Conservation (phyloP, 2,888 invertebrate genomes). For the Mimachlamys varia region DNA sequence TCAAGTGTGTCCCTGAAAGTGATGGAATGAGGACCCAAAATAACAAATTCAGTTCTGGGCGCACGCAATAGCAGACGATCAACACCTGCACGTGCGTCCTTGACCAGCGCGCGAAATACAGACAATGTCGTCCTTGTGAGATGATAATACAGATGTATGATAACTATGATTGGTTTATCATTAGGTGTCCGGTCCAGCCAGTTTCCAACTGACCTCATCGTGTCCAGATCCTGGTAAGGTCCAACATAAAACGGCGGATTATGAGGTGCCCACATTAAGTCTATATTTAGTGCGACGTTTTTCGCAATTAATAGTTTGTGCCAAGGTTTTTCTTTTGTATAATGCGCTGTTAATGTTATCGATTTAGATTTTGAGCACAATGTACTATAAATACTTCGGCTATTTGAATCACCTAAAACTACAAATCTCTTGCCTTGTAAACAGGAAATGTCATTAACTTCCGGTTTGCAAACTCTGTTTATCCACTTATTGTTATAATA, state of each 20-base stretch:
- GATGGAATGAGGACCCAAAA: slow-evolving; percentile 45
- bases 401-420: slow-evolving; percentile 41
- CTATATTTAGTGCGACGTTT: slow-evolving; percentile 27
- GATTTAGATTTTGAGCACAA: neutral
- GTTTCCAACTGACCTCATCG: slow-evolving; percentile 40
- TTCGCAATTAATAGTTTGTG: slow-evolving; percentile 39
- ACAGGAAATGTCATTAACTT: neutral
- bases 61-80: slow-evolving; percentile 13
- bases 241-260: slow-evolving; percentile 41
- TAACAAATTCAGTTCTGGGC: slow-evolving; percentile 7
- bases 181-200: slow-evolving; percentile 37
- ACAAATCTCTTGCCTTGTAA: neutral
- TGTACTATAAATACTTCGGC: neutral
- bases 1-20: neutral
- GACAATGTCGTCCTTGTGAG: neutral
- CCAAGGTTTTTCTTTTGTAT: slow-evolving; percentile 36
- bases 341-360: neutral
- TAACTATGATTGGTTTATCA: slow-evolving; percentile 28
- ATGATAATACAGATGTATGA: slow-evolving; percentile 44
- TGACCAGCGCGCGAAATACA: slow-evolving; percentile 38
- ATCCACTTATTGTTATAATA: slow-evolving; percentile 28
- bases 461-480: neutral
- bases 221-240: neutral
- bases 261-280: slow-evolving; percentile 41
- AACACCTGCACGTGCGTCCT: slow-evolving; percentile 36